phyloP scores from a whole-genome alignment of 2,113 vertebrate genomes.

The Oryzias melastigma region DNA sequence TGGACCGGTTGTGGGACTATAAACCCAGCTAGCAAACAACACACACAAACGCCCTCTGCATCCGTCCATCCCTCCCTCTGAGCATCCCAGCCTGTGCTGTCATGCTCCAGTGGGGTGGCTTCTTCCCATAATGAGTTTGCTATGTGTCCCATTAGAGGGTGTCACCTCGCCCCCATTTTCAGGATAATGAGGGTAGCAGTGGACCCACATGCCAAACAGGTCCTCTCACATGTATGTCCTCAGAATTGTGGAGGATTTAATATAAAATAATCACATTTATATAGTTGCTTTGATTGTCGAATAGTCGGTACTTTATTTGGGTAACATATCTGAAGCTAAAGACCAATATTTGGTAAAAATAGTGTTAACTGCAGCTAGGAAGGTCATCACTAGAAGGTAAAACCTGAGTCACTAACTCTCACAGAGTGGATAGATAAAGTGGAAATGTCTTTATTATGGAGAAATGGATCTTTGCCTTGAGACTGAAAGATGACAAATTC shows the following conservation, averaged over 20 bases:
- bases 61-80: conserved; percentile 1
- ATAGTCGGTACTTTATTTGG: no score
- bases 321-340: no score
- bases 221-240: not conserved
- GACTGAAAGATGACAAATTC: no score
- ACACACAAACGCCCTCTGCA: not conserved
- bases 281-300: not conserved
- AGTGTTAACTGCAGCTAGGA: no score
- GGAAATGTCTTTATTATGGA: no score
- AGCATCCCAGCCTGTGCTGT: conserved; percentile 34
- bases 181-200: conserved; percentile 43
- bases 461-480: no score
- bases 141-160: conserved; percentile 19
- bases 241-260: not conserved
- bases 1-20: conserved; percentile 20
- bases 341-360: no score
- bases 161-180: conserved; percentile 42
- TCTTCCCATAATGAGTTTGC: conserved; percentile 53
- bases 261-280: not conserved
- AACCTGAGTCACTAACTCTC: no score
- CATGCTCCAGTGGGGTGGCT: conserved; percentile 44
- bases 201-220: not conserved
- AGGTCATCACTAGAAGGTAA: no score
- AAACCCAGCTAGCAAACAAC: not conserved
- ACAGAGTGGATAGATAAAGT: no score